These are phyloP conservation scores for Onychomys leucogaster DNA, from an alignment of 2,797 vertebrate species.

Conservation along the genomic window DNA sequence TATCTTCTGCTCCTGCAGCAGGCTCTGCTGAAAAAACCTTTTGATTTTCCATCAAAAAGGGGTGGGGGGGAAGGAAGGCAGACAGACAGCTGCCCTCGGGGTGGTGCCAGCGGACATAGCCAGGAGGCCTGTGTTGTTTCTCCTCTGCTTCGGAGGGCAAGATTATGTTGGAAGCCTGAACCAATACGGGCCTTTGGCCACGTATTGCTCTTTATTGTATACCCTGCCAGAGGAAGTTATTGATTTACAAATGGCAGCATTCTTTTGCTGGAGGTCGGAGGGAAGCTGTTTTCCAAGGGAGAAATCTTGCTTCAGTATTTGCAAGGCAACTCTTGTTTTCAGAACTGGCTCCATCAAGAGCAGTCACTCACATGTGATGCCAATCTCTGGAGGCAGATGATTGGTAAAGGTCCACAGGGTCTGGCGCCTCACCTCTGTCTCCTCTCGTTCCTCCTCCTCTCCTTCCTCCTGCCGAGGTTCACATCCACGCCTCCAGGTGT, in stretches of 20 bases:
- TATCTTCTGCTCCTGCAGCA: conserved; percentile 25
- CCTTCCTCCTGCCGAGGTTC: background rate
- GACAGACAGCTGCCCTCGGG: background rate
- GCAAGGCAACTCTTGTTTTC: conserved; percentile 50
- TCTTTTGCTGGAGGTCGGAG: conserved; percentile 67
- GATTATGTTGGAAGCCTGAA: conserved; percentile 74
- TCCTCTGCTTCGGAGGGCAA: conserved; percentile 66
- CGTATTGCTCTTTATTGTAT: conserved; percentile 72
- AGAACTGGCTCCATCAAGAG: background rate
- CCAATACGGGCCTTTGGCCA: conserved; percentile 68
- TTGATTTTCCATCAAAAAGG: conserved; percentile 57
- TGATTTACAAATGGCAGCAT: conserved; percentile 81
- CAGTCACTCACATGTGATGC: background rate
- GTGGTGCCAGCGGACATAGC: conserved; percentile 52
- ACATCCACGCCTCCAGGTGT: background rate
- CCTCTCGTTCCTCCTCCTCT: too few relatives aligned
- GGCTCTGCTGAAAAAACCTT: conserved; percentile 63
- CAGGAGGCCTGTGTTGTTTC: conserved; percentile 56
- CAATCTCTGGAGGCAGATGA: conserved; percentile 23
- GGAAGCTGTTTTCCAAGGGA: conserved; percentile 55
- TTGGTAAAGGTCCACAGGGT: conserved; percentile 10
- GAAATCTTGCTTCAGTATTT: conserved; percentile 74
- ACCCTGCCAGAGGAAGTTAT: conserved; percentile 69
- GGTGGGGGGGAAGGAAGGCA: background rate
- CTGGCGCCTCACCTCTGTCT: background rate